These are phyloP conservation scores for Leptodactylus fuscus DNA, from an alignment of 2,113 vertebrate genomes.

Conservation along the genomic window DNA sequence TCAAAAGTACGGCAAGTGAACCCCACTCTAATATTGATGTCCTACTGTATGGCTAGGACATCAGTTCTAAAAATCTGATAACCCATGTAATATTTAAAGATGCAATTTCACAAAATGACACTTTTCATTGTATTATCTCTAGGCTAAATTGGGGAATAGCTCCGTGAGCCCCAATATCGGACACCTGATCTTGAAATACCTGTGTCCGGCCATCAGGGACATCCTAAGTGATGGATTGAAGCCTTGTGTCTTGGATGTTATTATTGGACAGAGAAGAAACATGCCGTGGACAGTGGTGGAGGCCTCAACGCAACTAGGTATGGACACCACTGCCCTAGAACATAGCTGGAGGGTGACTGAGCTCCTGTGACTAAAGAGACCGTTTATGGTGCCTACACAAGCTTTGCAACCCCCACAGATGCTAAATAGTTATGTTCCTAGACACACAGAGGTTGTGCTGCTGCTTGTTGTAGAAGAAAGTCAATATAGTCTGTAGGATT, in stretches of 20 bases:
- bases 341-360: background rate
- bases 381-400: background rate
- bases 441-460: too few species aligned
- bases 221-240: conserved; percentile 91
- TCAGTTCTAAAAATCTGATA: too few species aligned
- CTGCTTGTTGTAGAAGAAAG: too few species aligned
- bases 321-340: background rate
- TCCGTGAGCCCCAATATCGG: conserved; percentile 96
- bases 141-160: conserved; percentile 97
- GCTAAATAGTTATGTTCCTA: too few species aligned
- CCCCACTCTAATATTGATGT: too few species aligned
- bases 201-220: conserved; percentile 90
- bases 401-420: background rate
- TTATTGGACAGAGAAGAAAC: conserved; percentile 92
- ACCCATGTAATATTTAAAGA: too few species aligned
- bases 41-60: too few species aligned
- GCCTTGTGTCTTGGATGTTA: conserved; percentile 90
- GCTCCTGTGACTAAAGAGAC: accelerated
- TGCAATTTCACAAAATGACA: too few species aligned
- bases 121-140: conserved; percentile 35
- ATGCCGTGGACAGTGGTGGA: conserved; percentile 94
- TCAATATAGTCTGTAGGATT: too few species aligned
- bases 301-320: conserved; percentile 93
- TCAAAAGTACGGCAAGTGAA: too few species aligned
- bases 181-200: conserved; percentile 95